Conservation (phyloP, 2,113 vertebrate species). For the Mystacornis crossleyi region DNA sequence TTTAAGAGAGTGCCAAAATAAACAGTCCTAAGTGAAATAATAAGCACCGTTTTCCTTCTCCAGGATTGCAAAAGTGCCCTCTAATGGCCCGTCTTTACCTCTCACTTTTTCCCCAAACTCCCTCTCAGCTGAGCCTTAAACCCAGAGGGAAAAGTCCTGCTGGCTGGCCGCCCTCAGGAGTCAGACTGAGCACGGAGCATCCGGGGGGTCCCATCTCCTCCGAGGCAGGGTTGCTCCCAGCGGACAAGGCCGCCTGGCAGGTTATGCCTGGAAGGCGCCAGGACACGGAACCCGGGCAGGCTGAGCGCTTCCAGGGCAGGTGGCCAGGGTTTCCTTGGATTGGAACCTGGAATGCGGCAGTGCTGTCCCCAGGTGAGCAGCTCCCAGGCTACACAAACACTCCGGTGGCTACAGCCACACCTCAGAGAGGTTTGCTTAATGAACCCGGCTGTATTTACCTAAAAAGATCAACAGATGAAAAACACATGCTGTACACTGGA, state of each 20-base stretch:
- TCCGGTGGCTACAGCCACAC: not conserved
- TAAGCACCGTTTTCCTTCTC: conserved; percentile 39
- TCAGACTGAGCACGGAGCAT: not conserved
- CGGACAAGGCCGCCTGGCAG: not conserved
- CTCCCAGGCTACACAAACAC: not conserved
- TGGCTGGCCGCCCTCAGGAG: not conserved
- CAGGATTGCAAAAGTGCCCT: conserved; percentile 72
- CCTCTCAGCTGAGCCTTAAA: not conserved
- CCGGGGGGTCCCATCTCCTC: not conserved
- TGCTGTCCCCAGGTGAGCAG: not conserved
- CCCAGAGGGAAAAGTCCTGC: not conserved
- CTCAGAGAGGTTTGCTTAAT: not conserved
- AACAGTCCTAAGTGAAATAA: conserved; percentile 35
- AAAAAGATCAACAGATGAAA: not conserved
- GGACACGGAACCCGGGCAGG: rapidly evolving
- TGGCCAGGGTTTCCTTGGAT: not conserved
- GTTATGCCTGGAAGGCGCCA: not conserved
- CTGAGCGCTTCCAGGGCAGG: not conserved
- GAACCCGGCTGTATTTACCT: not conserved
- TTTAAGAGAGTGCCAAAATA: conserved; percentile 42
- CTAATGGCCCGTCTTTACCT: conserved; percentile 53
- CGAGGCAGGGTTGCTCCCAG: not conserved
- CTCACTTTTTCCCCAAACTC: not conserved
- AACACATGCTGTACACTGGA: not conserved
- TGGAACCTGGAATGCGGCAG: not conserved